Percentiles rank a stretch among this genome's conserved stretches.
These are phyloP conservation scores for Thereva nobilitata DNA, from an alignment of 2,888 invertebrate species.

Conservation along the genomic window DNA sequence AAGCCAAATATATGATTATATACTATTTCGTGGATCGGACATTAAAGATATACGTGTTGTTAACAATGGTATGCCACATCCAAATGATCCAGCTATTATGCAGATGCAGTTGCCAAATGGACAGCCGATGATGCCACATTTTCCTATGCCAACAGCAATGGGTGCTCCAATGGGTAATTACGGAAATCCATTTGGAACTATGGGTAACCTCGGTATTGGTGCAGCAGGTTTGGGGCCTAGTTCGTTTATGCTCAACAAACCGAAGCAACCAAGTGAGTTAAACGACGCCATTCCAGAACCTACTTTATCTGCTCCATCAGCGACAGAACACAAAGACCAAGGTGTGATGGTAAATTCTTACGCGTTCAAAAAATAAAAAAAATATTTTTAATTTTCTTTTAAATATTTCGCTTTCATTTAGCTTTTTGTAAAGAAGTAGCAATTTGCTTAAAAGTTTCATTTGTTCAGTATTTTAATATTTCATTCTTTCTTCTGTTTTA, in stretches of 20 bases:
- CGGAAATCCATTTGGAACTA: conserved; percentile 56
- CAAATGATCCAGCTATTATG: conserved; percentile 98
- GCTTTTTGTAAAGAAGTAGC: no score
- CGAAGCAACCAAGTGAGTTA: conserved; percentile 71
- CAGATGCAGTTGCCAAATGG: conserved; percentile 77
- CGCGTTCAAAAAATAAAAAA: conserved; percentile 27
- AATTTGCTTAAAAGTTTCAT: no score
- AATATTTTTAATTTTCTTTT: no score
- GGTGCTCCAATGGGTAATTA: conserved; percentile 58
- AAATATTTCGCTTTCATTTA: no score
- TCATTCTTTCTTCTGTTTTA: neutral
- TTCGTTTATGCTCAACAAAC: conserved; percentile 56
- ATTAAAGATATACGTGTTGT: conserved; percentile 98
- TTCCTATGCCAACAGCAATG: conserved; percentile 70
- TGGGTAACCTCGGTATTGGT: conserved; percentile 56
- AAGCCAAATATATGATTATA: conserved; percentile 98
- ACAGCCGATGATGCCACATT: conserved; percentile 69
- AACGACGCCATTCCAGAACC: conserved; percentile 48
- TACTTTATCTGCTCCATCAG: conserved; percentile 47
- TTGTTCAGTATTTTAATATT: neutral
- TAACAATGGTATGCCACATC: conserved; percentile 80
- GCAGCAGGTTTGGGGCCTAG: conserved; percentile 60
- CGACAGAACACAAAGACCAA: conserved; percentile 59
- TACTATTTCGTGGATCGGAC: conserved; percentile 96
- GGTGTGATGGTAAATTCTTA: conserved; percentile 59